Base-by-base conservation (phyloP, 2,113 vertebrate species). In the Reinhardtius hippoglossoides region DNA sequence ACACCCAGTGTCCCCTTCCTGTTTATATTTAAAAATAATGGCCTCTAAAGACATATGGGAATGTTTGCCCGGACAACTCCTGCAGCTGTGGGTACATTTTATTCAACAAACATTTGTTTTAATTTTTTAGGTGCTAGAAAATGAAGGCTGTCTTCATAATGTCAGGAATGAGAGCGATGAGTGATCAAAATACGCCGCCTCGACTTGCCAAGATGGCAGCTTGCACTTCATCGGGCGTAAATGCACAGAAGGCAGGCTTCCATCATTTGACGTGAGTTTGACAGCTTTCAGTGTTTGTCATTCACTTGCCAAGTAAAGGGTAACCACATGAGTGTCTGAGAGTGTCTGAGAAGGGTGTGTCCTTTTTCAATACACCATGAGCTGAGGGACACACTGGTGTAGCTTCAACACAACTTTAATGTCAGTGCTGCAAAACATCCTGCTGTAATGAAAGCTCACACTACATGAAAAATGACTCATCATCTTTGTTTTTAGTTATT, bases 231-330 rank as follows among this genome's bases (percentile, higher is more conserved):
- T 87, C 81, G 74, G 74, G 82, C 55, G 78, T 84, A 86, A 88
- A 88, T 72, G 75, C 86, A 89, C 89, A 90, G 86, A 86, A 67
- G 86, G 86, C 84, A 71, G 74, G 52, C 80, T 74, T 82, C 66
- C 66, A 56, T 86, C 76, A 74, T 82, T 68, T 62, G 75, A 54
- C 26, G 58, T 15, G 44, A 81, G 40, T 70, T 74, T 88, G 77
- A 88, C 63, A 79, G 78, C 35, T 77, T 84, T 81, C 61, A 66
- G 52, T 78, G 70, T 88, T 82, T 85, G 72, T 70, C 50, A 42
- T 57, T 74, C 40, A 26, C 54, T 61, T 80, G 72, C 68, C 68
- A 87, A 78, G 73, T 69, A 61, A 86, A 84, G 67, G 71, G 56
- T 61, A 75, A n/a, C 54, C 24, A 14, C 72, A 78, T 64, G 54